These are phyloP conservation scores for Panurus biarmicus DNA, from an alignment of 2,113 vertebrate genomes.

Conservation along the genomic window DNA sequence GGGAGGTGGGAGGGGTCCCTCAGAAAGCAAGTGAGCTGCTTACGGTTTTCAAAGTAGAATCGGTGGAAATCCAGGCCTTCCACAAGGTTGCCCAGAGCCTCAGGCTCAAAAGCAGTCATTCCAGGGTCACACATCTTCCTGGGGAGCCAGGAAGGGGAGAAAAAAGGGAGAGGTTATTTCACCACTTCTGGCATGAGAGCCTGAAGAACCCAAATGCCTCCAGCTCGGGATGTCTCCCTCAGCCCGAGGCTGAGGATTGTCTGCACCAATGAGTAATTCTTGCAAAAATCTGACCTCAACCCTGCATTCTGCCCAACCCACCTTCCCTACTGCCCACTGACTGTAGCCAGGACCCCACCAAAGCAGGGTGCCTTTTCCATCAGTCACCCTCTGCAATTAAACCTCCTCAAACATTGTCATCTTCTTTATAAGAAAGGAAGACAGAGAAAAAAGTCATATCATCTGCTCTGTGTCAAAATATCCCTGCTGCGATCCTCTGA, in stretches of 20 bases:
- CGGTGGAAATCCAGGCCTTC: slow-evolving; percentile 97
- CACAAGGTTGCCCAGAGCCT: slow-evolving; percentile 94
- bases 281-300: neutral
- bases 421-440: neutral
- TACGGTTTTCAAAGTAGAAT: slow-evolving; percentile 99
- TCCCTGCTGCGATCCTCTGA: neutral
- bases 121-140: slow-evolving; percentile 99
- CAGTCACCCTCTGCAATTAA: neutral
- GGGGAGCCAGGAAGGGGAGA: slow-evolving; percentile 5
- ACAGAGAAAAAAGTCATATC: neutral
- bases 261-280: neutral
- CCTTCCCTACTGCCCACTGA: neutral
- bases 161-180: neutral
- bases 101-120: slow-evolving; percentile 94
- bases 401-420: neutral
- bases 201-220: neutral
- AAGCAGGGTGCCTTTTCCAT: neutral
- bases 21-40: slow-evolving; percentile 52
- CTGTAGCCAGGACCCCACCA: neutral
- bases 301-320: neutral
- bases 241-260: neutral
- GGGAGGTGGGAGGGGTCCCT: slow-evolving; percentile 24
- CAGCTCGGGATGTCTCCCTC: accelerated
- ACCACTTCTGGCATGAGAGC: neutral
- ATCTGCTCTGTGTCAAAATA: slow-evolving; percentile 1